Evolutionary conservation across 1,140 invertebrate genomes (phyloP), one percentile per base, ranked within the genome.

Genomic region (Aphidius gifuensis): DNA sequence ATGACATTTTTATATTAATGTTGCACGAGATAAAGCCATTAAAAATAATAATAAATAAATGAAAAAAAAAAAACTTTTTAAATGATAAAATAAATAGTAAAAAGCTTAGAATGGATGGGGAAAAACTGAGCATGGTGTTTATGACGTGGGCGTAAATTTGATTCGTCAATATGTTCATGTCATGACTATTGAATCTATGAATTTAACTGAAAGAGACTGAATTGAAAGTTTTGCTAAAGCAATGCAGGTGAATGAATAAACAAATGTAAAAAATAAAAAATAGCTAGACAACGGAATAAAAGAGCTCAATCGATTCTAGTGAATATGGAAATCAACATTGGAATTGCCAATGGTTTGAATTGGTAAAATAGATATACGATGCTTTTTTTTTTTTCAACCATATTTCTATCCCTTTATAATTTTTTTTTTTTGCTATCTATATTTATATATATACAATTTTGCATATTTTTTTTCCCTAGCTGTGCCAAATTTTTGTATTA

Each of bases 241-340:
- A 49, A 7, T 0, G 47, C 11, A n/a, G 53, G 53, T 43, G 39
- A 39, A 40, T 42, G 39, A 39, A 40, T 42, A 44, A 55, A n/a
- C 32, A 32, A 2, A 23, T 51, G 40, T 38, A 16, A 44, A 23
- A 32, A 47, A 46, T 45, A 51, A 54, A 55, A 61, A 54, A 45
- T n/a, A 46, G 2, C 1, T 8, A 55, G 38, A 40, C 39, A 55
- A 55, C n/a, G 53, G 53, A 40, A 42, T 42, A 40, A 55, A 39
- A 49, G 46, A n/a, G 46, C 60, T 55, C 51, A 55, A 61, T 61
- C 60, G 60, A 61, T 61, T 43, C 51, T 21, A 6, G 51, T 38
- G 45, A 61, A 61, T 61, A 61, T 61, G 60, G 51, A 55, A 61
- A 61, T 61, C 60, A 51, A 44, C 51, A 54, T 61, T 55, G 60